Percentiles rank a stretch among this genome's conserved stretches.
Conservation (phyloP, 2,113 vertebrate genomes). For the Pterophyllum scalare region DNA sequence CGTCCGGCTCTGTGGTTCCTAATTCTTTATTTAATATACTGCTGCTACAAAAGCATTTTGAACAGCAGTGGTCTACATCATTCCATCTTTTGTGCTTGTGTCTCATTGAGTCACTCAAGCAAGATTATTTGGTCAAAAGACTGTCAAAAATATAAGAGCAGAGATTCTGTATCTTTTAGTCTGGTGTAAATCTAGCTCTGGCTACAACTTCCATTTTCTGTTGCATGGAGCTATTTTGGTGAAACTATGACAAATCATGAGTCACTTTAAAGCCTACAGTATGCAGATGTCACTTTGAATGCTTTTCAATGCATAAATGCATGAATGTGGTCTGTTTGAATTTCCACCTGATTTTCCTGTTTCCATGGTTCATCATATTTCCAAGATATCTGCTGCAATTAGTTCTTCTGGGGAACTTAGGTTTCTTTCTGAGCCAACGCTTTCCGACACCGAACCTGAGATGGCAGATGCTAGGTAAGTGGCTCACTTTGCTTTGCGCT, state of each 20-base stretch:
- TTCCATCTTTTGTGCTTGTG: not conserved
- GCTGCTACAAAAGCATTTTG: not conserved
- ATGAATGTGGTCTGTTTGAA: not conserved
- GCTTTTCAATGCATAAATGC: not conserved
- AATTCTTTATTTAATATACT: not conserved
- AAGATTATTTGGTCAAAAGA: too few relatives aligned
- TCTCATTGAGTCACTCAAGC: too few relatives aligned
- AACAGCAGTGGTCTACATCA: not conserved
- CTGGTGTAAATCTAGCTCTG: not conserved
- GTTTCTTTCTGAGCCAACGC: conserved; percentile 76
- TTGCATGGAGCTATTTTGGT: not conserved
- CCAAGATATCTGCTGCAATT: conserved; percentile 83
- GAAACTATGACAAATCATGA: not conserved
- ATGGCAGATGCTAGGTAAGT: conserved; percentile 81
- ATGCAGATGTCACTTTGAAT: not conserved
- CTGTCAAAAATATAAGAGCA: not conserved
- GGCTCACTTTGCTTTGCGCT: not conserved
- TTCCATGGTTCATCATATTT: conserved; percentile 32
- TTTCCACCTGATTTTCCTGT: not conserved
- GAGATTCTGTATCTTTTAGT: conserved; percentile 1
- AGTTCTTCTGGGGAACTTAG: conserved; percentile 83
- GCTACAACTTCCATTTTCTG: not conserved
- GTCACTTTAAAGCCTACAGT: not conserved
- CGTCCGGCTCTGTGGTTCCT: not conserved
- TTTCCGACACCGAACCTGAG: conserved; percentile 81